Evolutionary conservation across 2,113 vertebrate genomes (phyloP), one percentile per base, ranked within the genome.

Genomic region (Tautogolabrus adspersus): DNA sequence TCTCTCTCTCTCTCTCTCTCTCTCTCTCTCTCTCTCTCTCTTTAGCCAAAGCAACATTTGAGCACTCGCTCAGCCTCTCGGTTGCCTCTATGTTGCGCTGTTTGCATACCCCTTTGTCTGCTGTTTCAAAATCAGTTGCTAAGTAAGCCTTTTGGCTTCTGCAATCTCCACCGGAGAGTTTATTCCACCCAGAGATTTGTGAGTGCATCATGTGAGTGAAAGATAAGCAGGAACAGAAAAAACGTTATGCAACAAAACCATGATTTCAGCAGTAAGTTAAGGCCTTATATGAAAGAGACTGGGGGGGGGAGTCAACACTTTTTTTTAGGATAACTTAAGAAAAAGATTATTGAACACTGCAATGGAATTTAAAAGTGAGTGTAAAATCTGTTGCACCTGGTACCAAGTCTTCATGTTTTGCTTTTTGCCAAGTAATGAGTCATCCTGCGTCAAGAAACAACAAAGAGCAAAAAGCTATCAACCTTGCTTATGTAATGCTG

Each of bases 191-290:
- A 42, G 57, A 74, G 69, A 77, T 87, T 77, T 88, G 67, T 72
- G 60, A 11, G 3, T 67, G 60, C 61, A 83, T 87, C 67, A 83
- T 23, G 49, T 64, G 34, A 72, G 40, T 2, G 6, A 72, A 42
- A 76, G 76, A 82, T 82, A 66, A 86, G 34, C 44, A 47, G 18
- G 46, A 74, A 81, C 70, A 84, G 77, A 84, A 40, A 66, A 74
- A 79, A 91, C 75, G 69, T 60, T 75, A 82, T 52, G 30, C 70
- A 65, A 81, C 64, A 70, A 77, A 85, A 79, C 80, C 75, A 37
- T 82, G 77, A 77, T 82, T 88, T 91, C 80, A 89, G 87, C 81
- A 86, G 69, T 76, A 84, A 59, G 46, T 72, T 57, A 34, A 67
- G 54, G 26, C 30, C 21, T 34, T 64, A 55, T 34, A 57, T 59